Evolutionary conservation across 30 jellyfish, hydroid and myxozoan genomes (phyloP).

Genomic region (Chrysaora quinquecirrha): DNA sequence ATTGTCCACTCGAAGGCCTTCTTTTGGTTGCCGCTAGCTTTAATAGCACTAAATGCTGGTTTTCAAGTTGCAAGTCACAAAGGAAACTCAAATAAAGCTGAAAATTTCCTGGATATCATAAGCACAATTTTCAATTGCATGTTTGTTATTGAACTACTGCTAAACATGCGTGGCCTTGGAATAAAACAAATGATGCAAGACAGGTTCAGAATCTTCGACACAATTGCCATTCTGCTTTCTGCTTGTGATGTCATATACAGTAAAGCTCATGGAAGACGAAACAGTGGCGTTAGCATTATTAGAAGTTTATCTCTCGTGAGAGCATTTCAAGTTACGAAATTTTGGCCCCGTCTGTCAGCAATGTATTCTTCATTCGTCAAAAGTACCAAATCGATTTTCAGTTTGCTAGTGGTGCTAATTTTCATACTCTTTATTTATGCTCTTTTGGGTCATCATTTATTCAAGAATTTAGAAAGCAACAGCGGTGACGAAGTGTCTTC

Average conservation of each 20-base stretch:
- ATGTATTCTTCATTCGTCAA: conserved; percentile 64
- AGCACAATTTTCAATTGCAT: conserved; percentile 10
- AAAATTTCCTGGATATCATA: conserved; percentile 10
- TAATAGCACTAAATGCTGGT: conserved; percentile 26
- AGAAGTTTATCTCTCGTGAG: conserved; percentile 67
- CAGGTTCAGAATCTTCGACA: conserved; percentile 33
- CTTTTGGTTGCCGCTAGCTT: conserved; percentile 18
- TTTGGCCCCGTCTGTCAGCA: conserved; percentile 56
- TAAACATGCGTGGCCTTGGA: conserved; percentile 54
- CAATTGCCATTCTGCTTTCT: conserved; percentile 6
- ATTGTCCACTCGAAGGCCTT: conserved; percentile 30
- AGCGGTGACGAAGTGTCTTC: background rate
- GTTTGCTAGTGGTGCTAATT: conserved; percentile 62
- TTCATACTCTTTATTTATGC: conserved; percentile 69
- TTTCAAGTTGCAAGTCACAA: conserved; percentile 8
- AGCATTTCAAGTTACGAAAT: conserved; percentile 51
- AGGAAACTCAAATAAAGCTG: background rate
- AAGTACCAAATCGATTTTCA: conserved; percentile 52
- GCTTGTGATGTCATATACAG: conserved; percentile 30
- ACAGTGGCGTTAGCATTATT: conserved; percentile 53
- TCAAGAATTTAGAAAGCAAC: conserved; percentile 22
- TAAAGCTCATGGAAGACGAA: background rate
- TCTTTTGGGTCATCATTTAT: conserved; percentile 74
- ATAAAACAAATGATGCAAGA: background rate
- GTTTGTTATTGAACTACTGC: conserved; percentile 35